These are phyloP conservation scores for Porites divaricata DNA, from an alignment of 92 coral and sea anemone genomes.

Conservation along the genomic window DNA sequence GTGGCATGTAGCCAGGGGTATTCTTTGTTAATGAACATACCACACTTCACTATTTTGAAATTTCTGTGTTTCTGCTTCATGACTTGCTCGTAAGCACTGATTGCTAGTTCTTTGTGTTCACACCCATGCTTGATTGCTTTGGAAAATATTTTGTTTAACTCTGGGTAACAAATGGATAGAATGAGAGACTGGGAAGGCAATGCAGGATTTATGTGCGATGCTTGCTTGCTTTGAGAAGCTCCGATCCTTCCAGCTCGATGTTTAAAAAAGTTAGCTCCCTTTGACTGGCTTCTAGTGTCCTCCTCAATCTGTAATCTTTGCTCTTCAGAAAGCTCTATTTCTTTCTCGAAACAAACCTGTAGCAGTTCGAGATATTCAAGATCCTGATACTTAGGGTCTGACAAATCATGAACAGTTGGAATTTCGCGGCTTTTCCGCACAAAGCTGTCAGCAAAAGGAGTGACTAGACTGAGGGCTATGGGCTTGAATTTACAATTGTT, in stretches of 20 bases:
- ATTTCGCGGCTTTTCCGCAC: slow-evolving; percentile 2
- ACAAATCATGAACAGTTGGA: slow-evolving; percentile 16
- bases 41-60: slow-evolving; percentile 56
- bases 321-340: slow-evolving; percentile 28
- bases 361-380: slow-evolving; percentile 45
- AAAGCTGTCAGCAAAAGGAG: too few relatives aligned
- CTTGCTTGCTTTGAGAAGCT: too few relatives aligned
- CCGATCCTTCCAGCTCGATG: too few relatives aligned
- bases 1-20: too few relatives aligned
- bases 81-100: slow-evolving; percentile 38
- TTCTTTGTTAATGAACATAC: too few relatives aligned
- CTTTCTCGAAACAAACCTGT: slow-evolving; percentile 28
- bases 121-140: slow-evolving; percentile 69
- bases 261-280: too few relatives aligned
- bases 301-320: slow-evolving; percentile 24
- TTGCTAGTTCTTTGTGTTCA: slow-evolving; percentile 57
- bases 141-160: slow-evolving; percentile 45
- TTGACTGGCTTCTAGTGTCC: too few relatives aligned
- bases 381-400: slow-evolving; percentile 27
- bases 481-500: too few relatives aligned
- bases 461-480: too few relatives aligned
- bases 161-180: too few relatives aligned
- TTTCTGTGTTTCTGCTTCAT: slow-evolving; percentile 52
- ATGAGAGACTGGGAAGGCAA: slow-evolving; percentile 55
- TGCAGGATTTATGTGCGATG: slow-evolving; percentile 38